These are phyloP conservation scores for Leptura quadrifasciata DNA, from an alignment of 2,888 invertebrate genomes.

Conservation along the genomic window DNA sequence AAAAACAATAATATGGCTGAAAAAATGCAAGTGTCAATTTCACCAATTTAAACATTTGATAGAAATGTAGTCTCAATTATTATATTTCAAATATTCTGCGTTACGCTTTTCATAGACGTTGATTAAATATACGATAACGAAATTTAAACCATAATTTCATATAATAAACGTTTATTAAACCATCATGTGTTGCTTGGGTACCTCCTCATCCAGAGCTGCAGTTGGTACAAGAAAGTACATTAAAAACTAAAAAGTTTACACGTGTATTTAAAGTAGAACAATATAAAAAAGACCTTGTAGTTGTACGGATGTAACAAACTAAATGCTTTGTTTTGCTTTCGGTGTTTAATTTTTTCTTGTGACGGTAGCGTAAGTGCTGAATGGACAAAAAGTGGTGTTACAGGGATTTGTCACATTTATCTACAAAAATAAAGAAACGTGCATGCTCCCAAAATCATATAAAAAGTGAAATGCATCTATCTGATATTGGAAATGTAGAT, in stretches of 20 bases:
- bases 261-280: slow-evolving; percentile 16
- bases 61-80: no score
- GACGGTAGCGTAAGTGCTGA: no score
- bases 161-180: no score
- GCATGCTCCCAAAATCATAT: slow-evolving; percentile 54
- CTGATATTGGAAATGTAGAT: slow-evolving; percentile 65
- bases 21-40: no score
- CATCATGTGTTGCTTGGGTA: no score
- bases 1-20: no score
- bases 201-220: slow-evolving; percentile 9
- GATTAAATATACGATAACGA: no score
- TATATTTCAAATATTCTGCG: no score
- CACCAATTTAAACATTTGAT: no score
- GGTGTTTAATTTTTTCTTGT: slow-evolving; percentile 42
- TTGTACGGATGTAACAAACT: slow-evolving; percentile 40
- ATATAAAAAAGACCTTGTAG: slow-evolving; percentile 40
- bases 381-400: slow-evolving; percentile 15
- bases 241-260: slow-evolving; percentile 8
- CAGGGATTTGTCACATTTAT: slow-evolving; percentile 40
- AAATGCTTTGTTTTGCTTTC: slow-evolving; percentile 48
- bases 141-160: no score
- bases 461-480: slow-evolving; percentile 56
- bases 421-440: slow-evolving; percentile 60
- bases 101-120: no score
- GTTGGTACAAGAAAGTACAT: not conserved